These are phyloP conservation scores for Chelonus insularis DNA, from an alignment of 1,140 invertebrate species.

Conservation along the genomic window DNA sequence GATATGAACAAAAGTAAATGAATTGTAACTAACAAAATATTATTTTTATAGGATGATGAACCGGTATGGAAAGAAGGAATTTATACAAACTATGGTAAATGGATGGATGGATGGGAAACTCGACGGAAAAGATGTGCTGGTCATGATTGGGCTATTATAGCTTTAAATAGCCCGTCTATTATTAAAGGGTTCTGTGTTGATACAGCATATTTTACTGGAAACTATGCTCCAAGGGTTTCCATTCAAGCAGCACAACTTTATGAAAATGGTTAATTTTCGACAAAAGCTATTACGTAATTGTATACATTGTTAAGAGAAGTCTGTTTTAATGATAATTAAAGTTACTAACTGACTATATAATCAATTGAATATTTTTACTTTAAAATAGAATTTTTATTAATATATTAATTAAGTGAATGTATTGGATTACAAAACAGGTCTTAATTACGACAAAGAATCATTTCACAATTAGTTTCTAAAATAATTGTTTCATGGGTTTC, in stretches of 20 bases:
- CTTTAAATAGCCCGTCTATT: conserved; percentile 62
- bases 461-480: too few species aligned
- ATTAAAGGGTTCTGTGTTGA: conserved; percentile 67
- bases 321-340: too few species aligned
- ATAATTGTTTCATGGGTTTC: too few species aligned
- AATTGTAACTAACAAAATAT: not conserved
- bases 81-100: conserved; percentile 70
- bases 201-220: conserved; percentile 71
- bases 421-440: too few species aligned
- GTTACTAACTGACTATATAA: too few species aligned
- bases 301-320: too few species aligned
- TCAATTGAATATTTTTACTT: too few species aligned
- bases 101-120: conserved; percentile 77
- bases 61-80: conserved; percentile 64
- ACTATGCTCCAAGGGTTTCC: conserved; percentile 68
- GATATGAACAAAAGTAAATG: too few species aligned
- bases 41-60: conserved; percentile 48
- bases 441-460: too few species aligned
- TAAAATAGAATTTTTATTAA: too few species aligned
- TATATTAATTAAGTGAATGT: too few species aligned
- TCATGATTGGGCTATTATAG: conserved; percentile 70
- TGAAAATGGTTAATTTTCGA: conserved; percentile 16
- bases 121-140: conserved; percentile 65
- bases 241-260: conserved; percentile 62
- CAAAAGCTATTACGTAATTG: too few species aligned